Evolutionary conservation across 2,113 vertebrate genomes (phyloP), one percentile per base, ranked within the genome.

Genomic region (Rhynchomys soricoides): DNA sequence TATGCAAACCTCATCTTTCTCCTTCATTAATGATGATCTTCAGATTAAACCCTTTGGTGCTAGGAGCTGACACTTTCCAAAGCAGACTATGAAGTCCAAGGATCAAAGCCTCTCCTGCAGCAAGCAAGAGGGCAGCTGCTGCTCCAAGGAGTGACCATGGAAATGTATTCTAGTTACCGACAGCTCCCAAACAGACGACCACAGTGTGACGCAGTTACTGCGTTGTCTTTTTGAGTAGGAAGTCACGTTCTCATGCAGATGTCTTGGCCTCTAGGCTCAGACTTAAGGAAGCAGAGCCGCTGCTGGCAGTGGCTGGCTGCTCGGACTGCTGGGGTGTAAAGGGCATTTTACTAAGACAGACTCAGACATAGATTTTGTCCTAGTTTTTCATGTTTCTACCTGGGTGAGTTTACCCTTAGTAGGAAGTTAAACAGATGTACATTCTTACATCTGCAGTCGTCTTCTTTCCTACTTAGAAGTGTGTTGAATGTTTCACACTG

Each of bases 31-130:
- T 98, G 97, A 98, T 98, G 98, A 98, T 98, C 98, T 98, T 98
- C 98, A 98, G 98, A 98, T 92, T 98, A 97, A 98, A 97, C 98
- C 98, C 98, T 96, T 98, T 98, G 98, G 98, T 99, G 98, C 98
- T 98, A 98, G 98, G 98, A 98, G 98, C 96, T 96, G 95, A 97
- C 97, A 79, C 37, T 43, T 95, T 75, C 88, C 16, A 97, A 96
- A 97, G 97, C 94, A 96, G 91, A 96, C 94, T 95, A n/a, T 37
- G 81, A 12, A 96, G n/a, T 93, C 97, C 45, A 93, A 0, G 57
- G 4, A 13, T 52, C 96, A 3, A 64, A 8, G 3, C 1, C 94
- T 17, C 68, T 96, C 94, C 73, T 26, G 97, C 71, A 26, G 90
- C 89, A 0, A 31, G 45, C 95, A 22, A n/a, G 43, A 2, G 97